Conservation (phyloP, 2,888 invertebrate genomes). For the Heliconius aoede region DNA sequence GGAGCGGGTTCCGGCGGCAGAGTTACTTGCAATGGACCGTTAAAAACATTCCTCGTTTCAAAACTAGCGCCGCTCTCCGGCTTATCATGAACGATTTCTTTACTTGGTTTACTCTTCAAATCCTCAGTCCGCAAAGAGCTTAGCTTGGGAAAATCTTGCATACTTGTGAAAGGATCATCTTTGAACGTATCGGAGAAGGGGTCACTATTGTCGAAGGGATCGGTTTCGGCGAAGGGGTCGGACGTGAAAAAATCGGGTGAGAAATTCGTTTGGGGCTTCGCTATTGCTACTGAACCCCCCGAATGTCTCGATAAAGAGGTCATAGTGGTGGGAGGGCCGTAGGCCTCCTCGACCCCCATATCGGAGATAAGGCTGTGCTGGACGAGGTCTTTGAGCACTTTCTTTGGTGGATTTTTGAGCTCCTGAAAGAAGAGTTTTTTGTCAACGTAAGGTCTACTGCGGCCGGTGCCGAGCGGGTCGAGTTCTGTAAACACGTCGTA, state of each 20-base stretch:
- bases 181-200: constrained; percentile 86
- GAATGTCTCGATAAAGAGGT: constrained; percentile 78
- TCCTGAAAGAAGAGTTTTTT: constrained; percentile 98
- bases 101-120: constrained; percentile 58
- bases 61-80: constrained; percentile 49
- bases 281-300: constrained; percentile 78
- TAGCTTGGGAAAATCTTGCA: constrained; percentile 72
- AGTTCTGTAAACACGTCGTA: constrained; percentile 96
- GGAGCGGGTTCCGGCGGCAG: constrained; percentile 85
- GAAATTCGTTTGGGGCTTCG: constrained; percentile 59
- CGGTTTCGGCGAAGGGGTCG: constrained; percentile 87
- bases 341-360: constrained; percentile 63
- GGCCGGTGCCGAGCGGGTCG: constrained; percentile 96
- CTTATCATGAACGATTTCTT: constrained; percentile 56
- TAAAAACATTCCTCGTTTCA: constrained; percentile 76
- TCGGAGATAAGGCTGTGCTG: constrained; percentile 71
- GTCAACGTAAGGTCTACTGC: constrained; percentile 96
- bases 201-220: constrained; percentile 89
- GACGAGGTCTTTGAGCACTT: constrained; percentile 94
- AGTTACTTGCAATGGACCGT: constrained; percentile 87
- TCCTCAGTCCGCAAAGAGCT: constrained; percentile 61
- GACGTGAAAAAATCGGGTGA: constrained; percentile 73
- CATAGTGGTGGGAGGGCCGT: constrained; percentile 76
- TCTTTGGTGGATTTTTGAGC: constrained; percentile 96
- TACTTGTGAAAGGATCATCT: constrained; percentile 84